Evolutionary conservation across 2,113 vertebrate genomes (phyloP).

Genomic region (Thunnus thynnus): DNA sequence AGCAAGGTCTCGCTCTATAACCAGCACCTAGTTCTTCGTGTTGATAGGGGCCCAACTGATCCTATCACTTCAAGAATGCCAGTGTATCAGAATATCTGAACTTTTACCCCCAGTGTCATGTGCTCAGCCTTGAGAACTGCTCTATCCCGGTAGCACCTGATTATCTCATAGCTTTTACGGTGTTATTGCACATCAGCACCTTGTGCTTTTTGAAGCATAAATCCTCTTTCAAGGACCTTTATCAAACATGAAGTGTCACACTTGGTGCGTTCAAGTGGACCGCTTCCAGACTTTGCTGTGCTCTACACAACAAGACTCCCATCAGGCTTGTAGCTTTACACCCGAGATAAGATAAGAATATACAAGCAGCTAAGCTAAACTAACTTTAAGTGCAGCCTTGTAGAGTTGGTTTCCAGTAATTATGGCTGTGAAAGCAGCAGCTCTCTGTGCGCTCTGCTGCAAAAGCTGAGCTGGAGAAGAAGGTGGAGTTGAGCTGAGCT

Average conservation of each 20-base stretch:
- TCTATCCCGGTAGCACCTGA: slow-evolving; percentile 54
- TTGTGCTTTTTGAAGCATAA: slow-evolving; percentile 58
- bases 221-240: slow-evolving; percentile 61
- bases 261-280: slow-evolving; percentile 73
- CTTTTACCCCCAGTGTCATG: slow-evolving; percentile 69
- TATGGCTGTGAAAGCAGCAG: slow-evolving; percentile 66
- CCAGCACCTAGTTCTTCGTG: slow-evolving; percentile 63
- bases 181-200: slow-evolving; percentile 56
- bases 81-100: slow-evolving; percentile 83
- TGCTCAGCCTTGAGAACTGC: slow-evolving; percentile 47
- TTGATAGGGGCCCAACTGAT: slow-evolving; percentile 80
- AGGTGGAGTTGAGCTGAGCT: slow-evolving; percentile 63
- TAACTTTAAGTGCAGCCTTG: slow-evolving; percentile 43
- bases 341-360: slow-evolving; percentile 73
- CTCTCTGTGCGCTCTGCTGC: slow-evolving; percentile 52
- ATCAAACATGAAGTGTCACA: slow-evolving; percentile 65
- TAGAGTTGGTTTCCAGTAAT: slow-evolving; percentile 66
- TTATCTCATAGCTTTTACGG: slow-evolving; percentile 60
- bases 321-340: slow-evolving; percentile 56
- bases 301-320: slow-evolving; percentile 43
- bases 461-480: slow-evolving; percentile 45
- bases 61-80: slow-evolving; percentile 80
- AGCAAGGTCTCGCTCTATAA: slow-evolving; percentile 29
- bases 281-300: slow-evolving; percentile 47
- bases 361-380: slow-evolving; percentile 34